Evolutionary conservation across 2,113 vertebrate species (phyloP), one percentile per base, ranked within the genome.

Genomic region (Lanius ludovicianus): DNA sequence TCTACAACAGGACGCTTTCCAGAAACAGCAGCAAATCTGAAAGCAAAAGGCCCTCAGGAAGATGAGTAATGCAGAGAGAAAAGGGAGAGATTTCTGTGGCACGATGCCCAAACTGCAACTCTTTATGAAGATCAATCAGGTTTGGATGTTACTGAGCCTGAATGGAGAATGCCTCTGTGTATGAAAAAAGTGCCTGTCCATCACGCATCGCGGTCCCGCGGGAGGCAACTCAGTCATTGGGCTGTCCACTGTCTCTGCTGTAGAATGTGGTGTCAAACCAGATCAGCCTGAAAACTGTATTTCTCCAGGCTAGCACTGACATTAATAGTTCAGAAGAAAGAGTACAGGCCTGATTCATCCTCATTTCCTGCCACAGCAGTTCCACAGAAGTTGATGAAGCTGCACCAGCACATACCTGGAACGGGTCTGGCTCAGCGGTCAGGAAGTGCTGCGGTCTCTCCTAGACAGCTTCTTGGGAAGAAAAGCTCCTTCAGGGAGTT

Each of bases 251-350:
- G 59, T 25, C 91, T 85, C 60, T 83, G 75, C 75, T 77, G 33
- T 13, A 96, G 76, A 81, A 94, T 67, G 49, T 84, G 60, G 85
- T 95, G 92, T 96, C 92, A 96, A 93, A 93, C 68, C 80, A 89
- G 92, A 94, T 93, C 93, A 96, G 83, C 88, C 64, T 89, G 88
- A 93, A 90, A 96, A 92, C 0, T 60, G 6, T 56, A 68, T 79
- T 96, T 90, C 95, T 90, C 64, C 68, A 95, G 95, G 92, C 88
- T 87, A 92, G 76, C 46, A 53, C 83, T 94, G 96, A 94, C 90
- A 90, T 94, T 97, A 76, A 60, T 81, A 81, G 83, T 64, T 89
- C 79, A 78, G 39, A 93, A 87, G 59, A 77, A 96, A 88, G 49
- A 74, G 65, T 57, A 39, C 7, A 75, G 53, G 69, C 73, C 44